These are phyloP conservation scores for Argyresthia goedartella DNA, from an alignment of 2,888 invertebrate genomes.

Conservation along the genomic window DNA sequence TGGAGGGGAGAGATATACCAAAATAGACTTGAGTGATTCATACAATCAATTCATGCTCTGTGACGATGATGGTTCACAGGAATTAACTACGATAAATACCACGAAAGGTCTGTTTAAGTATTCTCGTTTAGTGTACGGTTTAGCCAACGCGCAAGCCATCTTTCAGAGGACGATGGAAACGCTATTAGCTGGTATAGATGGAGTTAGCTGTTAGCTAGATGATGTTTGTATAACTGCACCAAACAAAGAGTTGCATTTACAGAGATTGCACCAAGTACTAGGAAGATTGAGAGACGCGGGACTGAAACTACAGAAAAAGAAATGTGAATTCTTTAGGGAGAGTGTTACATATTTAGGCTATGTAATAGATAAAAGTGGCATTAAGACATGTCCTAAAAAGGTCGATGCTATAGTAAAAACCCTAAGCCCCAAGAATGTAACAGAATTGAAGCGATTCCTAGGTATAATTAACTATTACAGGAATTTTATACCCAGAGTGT, in stretches of 20 bases:
- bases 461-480: constrained; percentile 12
- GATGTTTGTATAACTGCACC: constrained; percentile 12
- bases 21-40: not conserved
- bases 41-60: not conserved
- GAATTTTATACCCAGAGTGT: constrained; percentile 11
- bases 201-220: constrained; percentile 1
- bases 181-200: not conserved
- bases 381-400: constrained; percentile 7
- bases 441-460: constrained; percentile 10
- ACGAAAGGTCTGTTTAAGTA: constrained; percentile 14
- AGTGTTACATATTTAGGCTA: constrained; percentile 10
- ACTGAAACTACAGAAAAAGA: constrained; percentile 9
- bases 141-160: constrained; percentile 2
- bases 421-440: constrained; percentile 6
- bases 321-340: constrained; percentile 11
- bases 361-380: constrained; percentile 7
- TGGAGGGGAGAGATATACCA: not conserved
- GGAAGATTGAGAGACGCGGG: constrained; percentile 9
- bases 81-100: constrained; percentile 12
- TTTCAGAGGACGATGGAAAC: not conserved
- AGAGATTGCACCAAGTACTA: constrained; percentile 8
- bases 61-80: not conserved
- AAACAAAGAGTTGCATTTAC: constrained; percentile 6
- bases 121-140: constrained; percentile 14
- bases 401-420: constrained; percentile 9